Evolutionary conservation across 2,797 vertebrate genomes (phyloP).

Genomic region (Gouania willdenowi): DNA sequence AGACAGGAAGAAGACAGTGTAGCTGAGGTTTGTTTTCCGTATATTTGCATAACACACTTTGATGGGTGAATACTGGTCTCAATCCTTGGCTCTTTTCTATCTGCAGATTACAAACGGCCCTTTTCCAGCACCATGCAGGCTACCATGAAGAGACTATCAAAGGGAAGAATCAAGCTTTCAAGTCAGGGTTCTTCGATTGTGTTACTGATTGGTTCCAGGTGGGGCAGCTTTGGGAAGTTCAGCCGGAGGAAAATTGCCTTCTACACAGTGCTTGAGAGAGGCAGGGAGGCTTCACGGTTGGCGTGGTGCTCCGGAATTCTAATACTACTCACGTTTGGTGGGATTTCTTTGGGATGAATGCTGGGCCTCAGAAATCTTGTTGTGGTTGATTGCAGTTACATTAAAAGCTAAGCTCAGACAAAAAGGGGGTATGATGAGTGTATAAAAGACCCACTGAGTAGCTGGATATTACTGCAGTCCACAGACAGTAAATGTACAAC

Average conservation of each 20-base stretch:
- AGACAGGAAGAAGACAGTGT: constrained; percentile 34
- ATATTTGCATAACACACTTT: constrained; percentile 77
- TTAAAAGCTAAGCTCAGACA: constrained; percentile 72
- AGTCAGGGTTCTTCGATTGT: constrained; percentile 81
- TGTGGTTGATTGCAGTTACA: constrained; percentile 80
- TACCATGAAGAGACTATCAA: constrained; percentile 81
- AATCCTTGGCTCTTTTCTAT: constrained; percentile 71
- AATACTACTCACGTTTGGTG: constrained; percentile 77
- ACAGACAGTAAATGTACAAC: constrained; percentile 61
- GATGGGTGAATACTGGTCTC: constrained; percentile 73
- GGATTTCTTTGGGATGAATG: constrained; percentile 79
- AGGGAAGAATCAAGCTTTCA: constrained; percentile 80
- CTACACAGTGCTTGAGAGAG: constrained; percentile 67
- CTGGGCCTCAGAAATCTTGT: constrained; percentile 77
- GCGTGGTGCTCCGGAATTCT: constrained; percentile 80
- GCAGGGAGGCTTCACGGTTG: constrained; percentile 78
- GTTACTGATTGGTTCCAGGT: constrained; percentile 89
- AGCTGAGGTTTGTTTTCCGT: constrained; percentile 75
- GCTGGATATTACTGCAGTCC: constrained; percentile 51
- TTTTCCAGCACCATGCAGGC: constrained; percentile 70
- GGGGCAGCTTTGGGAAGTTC: constrained; percentile 81
- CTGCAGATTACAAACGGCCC: constrained; percentile 69
- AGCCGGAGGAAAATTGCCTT: constrained; percentile 81
- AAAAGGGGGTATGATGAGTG: constrained; percentile 35
- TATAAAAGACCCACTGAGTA: constrained; percentile 46